Evolutionary conservation across 2,113 vertebrate genomes (phyloP).

Genomic region (Nannobrachium achirus): DNA sequence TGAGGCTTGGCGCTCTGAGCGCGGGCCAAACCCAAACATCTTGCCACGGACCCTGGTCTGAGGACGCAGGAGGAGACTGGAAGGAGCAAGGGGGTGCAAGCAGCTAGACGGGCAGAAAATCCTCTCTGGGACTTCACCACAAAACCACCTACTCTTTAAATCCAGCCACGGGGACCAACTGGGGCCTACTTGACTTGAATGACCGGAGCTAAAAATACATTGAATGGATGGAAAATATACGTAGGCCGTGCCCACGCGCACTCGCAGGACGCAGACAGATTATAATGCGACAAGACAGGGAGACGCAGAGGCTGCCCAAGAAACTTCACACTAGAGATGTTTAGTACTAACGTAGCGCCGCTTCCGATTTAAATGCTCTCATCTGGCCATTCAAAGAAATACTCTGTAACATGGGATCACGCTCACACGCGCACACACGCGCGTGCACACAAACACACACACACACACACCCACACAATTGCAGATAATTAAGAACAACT

Average conservation of each 20-base stretch:
- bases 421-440: not conserved
- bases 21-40: slow-evolving; percentile 46
- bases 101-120: slow-evolving; percentile 25
- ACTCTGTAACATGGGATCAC: too few species aligned
- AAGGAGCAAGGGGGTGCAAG: slow-evolving; percentile 23
- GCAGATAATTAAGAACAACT: not conserved
- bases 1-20: slow-evolving; percentile 24
- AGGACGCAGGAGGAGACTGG: not conserved
- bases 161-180: not conserved
- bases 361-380: not conserved
- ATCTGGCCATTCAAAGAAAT: too few species aligned
- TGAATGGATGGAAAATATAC: slow-evolving; percentile 10
- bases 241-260: not conserved
- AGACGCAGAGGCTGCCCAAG: not conserved
- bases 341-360: not conserved
- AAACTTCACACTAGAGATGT: slow-evolving; percentile 1
- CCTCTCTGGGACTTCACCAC: slow-evolving; percentile 38
- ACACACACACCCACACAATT: slow-evolving; percentile 17
- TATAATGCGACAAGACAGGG: not conserved
- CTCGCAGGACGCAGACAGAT: not conserved
- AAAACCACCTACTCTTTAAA: slow-evolving; percentile 41
- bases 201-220: slow-evolving; percentile 33
- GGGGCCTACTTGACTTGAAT: slow-evolving; percentile 5
- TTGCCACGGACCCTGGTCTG: slow-evolving; percentile 21
- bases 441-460: not conserved